A percentile compares a stretch with the other conserved stretches of the same genome.
Evolutionary conservation across 2,888 invertebrate species (phyloP).

Genomic region (Perizoma affinitatum): DNA sequence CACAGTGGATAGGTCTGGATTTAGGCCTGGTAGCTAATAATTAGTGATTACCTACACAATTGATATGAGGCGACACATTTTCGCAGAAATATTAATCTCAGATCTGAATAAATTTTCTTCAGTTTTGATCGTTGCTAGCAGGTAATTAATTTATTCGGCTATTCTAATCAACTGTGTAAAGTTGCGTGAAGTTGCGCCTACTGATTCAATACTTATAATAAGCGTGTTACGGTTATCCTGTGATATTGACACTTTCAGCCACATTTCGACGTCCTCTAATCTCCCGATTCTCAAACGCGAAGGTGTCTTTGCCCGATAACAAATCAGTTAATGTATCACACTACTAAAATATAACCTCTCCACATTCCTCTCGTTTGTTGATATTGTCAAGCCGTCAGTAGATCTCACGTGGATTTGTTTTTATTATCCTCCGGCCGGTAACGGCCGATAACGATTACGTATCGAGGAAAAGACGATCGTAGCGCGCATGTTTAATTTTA

Average conservation of each 20-base stretch:
- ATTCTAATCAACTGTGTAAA: background rate
- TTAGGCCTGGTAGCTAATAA: background rate
- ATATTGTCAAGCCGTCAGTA: constrained; percentile 54
- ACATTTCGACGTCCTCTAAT: constrained; percentile 18
- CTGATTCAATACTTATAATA: constrained; percentile 4
- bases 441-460: constrained; percentile 62
- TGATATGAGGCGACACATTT: constrained; percentile 2
- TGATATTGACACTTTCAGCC: constrained; percentile 20
- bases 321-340: constrained; percentile 65
- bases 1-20: background rate
- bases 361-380: constrained; percentile 63
- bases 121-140: background rate
- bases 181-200: background rate
- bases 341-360: constrained; percentile 70
- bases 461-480: constrained; percentile 22
- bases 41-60: background rate
- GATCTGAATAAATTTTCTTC: background rate
- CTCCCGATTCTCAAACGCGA: constrained; percentile 44
- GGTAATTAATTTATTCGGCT: background rate
- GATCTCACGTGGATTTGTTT: constrained; percentile 80
- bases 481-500: constrained; percentile 11
- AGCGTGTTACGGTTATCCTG: constrained; percentile 9
- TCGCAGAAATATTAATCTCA: constrained; percentile 6
- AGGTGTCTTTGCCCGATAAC: constrained; percentile 78
- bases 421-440: constrained; percentile 69